Conservation (phyloP, 2,113 vertebrate species). For the Lagenorhynchus albirostris region DNA sequence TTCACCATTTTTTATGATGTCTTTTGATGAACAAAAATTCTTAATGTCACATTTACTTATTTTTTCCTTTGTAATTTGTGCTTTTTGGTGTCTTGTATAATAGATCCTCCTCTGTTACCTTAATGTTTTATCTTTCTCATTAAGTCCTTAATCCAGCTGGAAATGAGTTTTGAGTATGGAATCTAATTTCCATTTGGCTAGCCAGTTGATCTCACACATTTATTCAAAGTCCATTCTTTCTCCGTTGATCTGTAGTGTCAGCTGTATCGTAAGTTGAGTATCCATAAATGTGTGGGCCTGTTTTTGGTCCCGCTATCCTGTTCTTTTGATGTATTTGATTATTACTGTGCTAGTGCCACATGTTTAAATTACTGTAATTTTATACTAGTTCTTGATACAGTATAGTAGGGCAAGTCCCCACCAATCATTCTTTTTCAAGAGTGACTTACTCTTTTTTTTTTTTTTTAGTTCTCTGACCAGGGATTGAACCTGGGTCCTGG, state of each 20-base stretch:
- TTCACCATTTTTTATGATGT: background rate
- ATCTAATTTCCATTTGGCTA: background rate
- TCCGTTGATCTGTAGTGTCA: background rate
- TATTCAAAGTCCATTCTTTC: background rate
- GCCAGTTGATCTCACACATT: background rate
- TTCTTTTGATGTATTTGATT: background rate
- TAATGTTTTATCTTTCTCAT: constrained; percentile 1
- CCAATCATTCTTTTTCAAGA: background rate
- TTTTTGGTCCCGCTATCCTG: background rate
- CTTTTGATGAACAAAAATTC: background rate
- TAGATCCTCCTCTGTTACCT: background rate
- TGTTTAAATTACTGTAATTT: background rate
- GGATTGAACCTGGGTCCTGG: background rate
- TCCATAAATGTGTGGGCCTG: background rate
- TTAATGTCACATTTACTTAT: background rate
- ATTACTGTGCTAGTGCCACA: background rate
- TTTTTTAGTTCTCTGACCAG: background rate
- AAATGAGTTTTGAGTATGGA: background rate
- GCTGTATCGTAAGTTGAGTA: background rate
- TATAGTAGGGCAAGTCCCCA: background rate
- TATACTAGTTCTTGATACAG: background rate
- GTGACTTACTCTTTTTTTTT: background rate
- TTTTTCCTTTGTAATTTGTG: background rate
- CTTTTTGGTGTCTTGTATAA: background rate
- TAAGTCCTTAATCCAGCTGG: background rate